Percentiles rank a stretch among this genome's conserved stretches.
Evolutionary conservation across 2,797 vertebrate genomes (phyloP).

Genomic region (Danio albolineatus): DNA sequence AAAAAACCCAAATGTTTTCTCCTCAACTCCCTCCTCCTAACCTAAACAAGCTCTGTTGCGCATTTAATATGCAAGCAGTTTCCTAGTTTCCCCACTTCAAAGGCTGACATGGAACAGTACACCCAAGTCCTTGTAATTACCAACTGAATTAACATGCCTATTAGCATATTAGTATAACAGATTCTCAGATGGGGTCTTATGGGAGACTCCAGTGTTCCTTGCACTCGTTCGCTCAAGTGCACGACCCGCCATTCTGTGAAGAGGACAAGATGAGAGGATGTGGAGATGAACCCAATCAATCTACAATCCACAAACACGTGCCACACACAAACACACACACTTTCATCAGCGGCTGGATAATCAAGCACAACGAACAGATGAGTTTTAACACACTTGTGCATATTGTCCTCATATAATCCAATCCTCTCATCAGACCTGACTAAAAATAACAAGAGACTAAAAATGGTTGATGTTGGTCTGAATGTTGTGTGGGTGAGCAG

Average conservation of each 20-base stretch:
- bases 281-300: constrained; percentile 44
- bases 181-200: constrained; percentile 49
- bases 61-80: constrained; percentile 56
- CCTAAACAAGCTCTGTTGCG: constrained; percentile 35
- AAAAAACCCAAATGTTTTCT: constrained; percentile 31
- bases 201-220: constrained; percentile 35
- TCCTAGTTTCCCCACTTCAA: constrained; percentile 53
- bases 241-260: constrained; percentile 29
- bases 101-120: constrained; percentile 51
- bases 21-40: constrained; percentile 6
- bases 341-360: constrained; percentile 25
- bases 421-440: constrained; percentile 1
- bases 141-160: constrained; percentile 56
- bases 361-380: constrained; percentile 8
- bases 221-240: constrained; percentile 26
- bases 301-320: constrained; percentile 13
- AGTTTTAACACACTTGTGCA: constrained; percentile 3
- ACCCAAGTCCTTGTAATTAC: constrained; percentile 57
- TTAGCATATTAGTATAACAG: constrained; percentile 55
- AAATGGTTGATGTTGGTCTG: constrained; percentile 1
- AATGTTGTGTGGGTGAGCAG: not conserved
- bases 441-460: not conserved
- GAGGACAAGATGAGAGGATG: constrained; percentile 50
- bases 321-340: not conserved
- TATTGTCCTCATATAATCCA: constrained; percentile 10